These are phyloP conservation scores for Himantopus leucocephalus DNA, from an alignment of 2,113 vertebrate genomes.

Conservation along the genomic window DNA sequence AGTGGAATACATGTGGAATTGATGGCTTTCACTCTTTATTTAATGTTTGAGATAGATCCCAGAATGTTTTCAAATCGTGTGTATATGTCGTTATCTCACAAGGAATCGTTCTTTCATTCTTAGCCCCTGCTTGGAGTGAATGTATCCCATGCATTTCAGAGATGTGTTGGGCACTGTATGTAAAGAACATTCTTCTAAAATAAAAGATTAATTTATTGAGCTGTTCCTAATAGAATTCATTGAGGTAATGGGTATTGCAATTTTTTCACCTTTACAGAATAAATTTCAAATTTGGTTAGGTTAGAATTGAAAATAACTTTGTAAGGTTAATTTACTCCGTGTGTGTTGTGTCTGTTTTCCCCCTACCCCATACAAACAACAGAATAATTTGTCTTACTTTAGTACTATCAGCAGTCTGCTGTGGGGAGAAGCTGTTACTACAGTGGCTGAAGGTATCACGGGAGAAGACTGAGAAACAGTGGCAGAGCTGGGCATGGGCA, in stretches of 20 bases:
- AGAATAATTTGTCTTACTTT: neutral
- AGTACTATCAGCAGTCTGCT: neutral
- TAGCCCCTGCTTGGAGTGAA: neutral
- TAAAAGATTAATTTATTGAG: neutral
- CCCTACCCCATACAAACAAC: neutral
- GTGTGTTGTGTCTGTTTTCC: too few species aligned
- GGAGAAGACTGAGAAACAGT: neutral
- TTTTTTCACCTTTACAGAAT: neutral
- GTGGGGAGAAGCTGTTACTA: neutral
- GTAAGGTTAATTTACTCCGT: neutral
- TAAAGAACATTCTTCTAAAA: neutral
- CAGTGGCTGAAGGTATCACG: neutral
- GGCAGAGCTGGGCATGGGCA: neutral
- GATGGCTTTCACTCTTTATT: neutral
- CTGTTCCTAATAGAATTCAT: neutral
- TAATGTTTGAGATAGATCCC: neutral
- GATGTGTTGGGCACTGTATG: neutral
- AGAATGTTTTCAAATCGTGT: neutral
- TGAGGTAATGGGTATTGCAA: neutral
- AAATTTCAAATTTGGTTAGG: neutral
- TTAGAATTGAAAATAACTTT: neutral
- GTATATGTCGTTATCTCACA: neutral
- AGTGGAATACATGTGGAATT: neutral
- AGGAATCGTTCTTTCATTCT: neutral
- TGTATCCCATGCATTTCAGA: neutral